Percentiles rank a stretch among this genome's conserved stretches.
Conservation (phyloP, 2,797 vertebrate genomes). For the Leptoclinus maculatus region DNA sequence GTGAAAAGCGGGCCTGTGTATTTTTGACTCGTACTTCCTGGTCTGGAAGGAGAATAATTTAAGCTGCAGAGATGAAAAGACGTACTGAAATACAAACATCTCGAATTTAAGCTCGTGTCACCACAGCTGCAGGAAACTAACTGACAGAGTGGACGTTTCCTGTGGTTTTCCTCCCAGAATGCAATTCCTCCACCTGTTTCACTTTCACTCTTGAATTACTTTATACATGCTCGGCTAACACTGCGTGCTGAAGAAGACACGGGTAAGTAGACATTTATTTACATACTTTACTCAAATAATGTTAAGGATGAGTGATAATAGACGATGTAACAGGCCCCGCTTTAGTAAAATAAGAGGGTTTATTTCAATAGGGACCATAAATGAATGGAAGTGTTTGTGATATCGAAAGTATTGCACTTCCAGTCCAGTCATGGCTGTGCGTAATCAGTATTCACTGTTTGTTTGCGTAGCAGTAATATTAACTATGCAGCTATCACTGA, state of each 20-base stretch:
- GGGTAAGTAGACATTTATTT: constrained; percentile 26
- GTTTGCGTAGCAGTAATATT: background rate
- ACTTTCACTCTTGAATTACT: constrained; percentile 68
- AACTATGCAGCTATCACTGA: rapidly evolving
- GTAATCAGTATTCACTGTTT: background rate
- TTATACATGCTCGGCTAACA: background rate
- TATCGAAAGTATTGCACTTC: constrained; percentile 41
- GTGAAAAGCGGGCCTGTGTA: background rate
- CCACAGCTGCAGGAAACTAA: background rate
- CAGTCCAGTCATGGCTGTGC: background rate
- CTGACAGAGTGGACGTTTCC: background rate
- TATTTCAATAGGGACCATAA: background rate
- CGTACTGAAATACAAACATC: background rate
- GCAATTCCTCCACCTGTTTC: constrained; percentile 65
- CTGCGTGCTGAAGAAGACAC: background rate
- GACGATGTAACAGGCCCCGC: background rate
- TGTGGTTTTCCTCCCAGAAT: constrained; percentile 64
- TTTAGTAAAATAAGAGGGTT: rapidly evolving
- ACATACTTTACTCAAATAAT: too few species aligned
- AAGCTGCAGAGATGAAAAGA: background rate
- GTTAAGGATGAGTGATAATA: too few species aligned
- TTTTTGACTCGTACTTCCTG: background rate
- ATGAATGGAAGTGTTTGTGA: constrained; percentile 9
- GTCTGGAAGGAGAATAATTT: too few species aligned
- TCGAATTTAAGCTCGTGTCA: background rate